These are phyloP conservation scores for Nomada lathburiana DNA, from an alignment of 2,888 invertebrate species.

Conservation along the genomic window DNA sequence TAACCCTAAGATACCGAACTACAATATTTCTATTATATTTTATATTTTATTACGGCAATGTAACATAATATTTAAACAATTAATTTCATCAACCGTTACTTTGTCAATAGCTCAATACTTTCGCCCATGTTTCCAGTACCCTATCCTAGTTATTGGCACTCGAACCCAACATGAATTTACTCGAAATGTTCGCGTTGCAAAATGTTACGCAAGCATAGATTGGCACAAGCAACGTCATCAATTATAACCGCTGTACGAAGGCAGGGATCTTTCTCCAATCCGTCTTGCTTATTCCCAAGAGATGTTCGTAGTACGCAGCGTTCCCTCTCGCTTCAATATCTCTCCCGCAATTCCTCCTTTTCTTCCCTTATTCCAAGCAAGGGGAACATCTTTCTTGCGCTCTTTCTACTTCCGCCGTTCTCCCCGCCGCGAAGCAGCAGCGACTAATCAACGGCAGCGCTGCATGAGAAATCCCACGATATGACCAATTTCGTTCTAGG, in stretches of 20 bases:
- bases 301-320: constrained; percentile 6
- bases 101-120: no score
- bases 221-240: constrained; percentile 30
- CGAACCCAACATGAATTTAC: no score
- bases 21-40: no score
- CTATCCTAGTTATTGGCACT: no score
- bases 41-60: no score
- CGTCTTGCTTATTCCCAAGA: constrained; percentile 3
- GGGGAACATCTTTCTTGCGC: constrained; percentile 42
- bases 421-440: constrained; percentile 18
- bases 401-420: constrained; percentile 40
- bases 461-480: constrained; percentile 67
- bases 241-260: constrained; percentile 19
- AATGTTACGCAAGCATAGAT: background rate
- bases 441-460: constrained; percentile 70
- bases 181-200: no score
- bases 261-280: constrained; percentile 30
- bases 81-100: no score
- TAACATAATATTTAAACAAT: no score
- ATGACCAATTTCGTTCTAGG: constrained; percentile 64
- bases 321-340: constrained; percentile 31
- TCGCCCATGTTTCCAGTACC: no score
- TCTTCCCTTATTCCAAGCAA: background rate
- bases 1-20: no score
- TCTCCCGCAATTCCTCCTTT: constrained; percentile 20